Base-by-base conservation (phyloP, 2,888 invertebrate species). In the Cremastinae sp. region DNA sequence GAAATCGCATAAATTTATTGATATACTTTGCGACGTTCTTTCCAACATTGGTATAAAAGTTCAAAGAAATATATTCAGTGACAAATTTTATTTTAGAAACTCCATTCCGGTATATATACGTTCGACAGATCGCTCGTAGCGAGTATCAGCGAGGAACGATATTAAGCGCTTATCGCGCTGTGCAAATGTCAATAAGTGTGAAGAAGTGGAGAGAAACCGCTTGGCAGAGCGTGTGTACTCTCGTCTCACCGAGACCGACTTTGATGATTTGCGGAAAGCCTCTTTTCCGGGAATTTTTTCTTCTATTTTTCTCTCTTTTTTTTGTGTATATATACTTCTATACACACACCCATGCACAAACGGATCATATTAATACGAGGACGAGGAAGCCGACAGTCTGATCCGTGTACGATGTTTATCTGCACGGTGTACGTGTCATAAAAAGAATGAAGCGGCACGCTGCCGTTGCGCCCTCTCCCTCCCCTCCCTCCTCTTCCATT, bases 221-320 rank as follows among this genome's bases (percentile, higher is more conserved):
- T 36, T 22, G 16, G 61, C 45, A 5, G 2, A 3, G 28, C 28
- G 28, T 28, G 28, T 28, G 28, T 28, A 28, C 28, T 28, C 68
- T 64, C 72, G 41, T 62, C 41, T 47, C 68, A 22, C 66, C 66
- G 49, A 41, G 56, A 64, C 76, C 76, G 76, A 69, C 79, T 80
- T 80, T 80, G 80, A 80, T 78, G 78, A 73, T 80, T 78, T 77
- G 80, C 80, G 75, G 75, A 80, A 80, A 78, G 75, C 72, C 74
- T 59, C 73, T 73, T 68, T 80, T 78, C 80, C 74, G 70, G 73
- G 78, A 80, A 78, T 56, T 34, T 49, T 28, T 54, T 56, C 3
- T 28, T 28, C 5, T 28, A 28, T 28, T 28, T 28, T 5, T 5
- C 22, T 51, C 10, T 51, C 22, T 22, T 22, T 47, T 28, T 22